Percentiles rank a stretch among this genome's conserved stretches.
These are phyloP conservation scores for Vombatus ursinus DNA, from an alignment of 2,113 vertebrate genomes.

Conservation along the genomic window DNA sequence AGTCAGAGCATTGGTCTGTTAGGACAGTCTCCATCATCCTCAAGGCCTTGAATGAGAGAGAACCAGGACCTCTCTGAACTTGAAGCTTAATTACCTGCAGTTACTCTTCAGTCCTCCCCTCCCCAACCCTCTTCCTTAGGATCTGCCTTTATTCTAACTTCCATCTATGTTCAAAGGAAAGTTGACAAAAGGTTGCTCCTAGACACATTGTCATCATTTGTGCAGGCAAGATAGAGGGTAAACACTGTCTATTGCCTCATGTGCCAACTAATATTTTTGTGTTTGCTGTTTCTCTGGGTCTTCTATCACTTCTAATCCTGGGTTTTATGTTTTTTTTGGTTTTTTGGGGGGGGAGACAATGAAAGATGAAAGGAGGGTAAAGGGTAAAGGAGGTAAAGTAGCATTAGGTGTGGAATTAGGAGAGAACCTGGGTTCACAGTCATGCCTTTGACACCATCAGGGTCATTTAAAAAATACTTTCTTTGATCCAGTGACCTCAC, in stretches of 20 bases:
- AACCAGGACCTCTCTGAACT: conserved; percentile 4
- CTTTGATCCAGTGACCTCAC: not conserved
- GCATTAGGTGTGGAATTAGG: not conserved
- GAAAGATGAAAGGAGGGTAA: not conserved
- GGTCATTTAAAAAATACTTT: not conserved
- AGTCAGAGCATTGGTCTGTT: conserved; percentile 33
- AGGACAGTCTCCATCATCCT: not conserved
- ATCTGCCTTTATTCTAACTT: not conserved
- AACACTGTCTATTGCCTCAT: conserved; percentile 19
- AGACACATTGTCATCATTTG: not conserved
- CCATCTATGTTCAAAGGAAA: not conserved
- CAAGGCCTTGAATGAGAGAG: not conserved
- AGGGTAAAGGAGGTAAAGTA: not conserved
- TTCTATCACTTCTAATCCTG: not conserved
- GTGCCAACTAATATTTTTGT: conserved; percentile 41
- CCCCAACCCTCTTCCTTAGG: not conserved
- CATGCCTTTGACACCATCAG: not conserved
- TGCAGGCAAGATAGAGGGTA: not conserved
- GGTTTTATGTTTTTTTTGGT: not conserved
- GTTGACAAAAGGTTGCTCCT: not conserved
- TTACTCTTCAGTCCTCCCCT: not conserved
- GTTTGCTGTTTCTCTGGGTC: not conserved
- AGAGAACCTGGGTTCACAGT: not conserved
- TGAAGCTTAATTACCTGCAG: not conserved
- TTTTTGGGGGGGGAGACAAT: not conserved